Evolutionary conservation across 30 jellyfish, hydroid and myxozoan species (phyloP).

Genomic region (Aurelia sp.): DNA sequence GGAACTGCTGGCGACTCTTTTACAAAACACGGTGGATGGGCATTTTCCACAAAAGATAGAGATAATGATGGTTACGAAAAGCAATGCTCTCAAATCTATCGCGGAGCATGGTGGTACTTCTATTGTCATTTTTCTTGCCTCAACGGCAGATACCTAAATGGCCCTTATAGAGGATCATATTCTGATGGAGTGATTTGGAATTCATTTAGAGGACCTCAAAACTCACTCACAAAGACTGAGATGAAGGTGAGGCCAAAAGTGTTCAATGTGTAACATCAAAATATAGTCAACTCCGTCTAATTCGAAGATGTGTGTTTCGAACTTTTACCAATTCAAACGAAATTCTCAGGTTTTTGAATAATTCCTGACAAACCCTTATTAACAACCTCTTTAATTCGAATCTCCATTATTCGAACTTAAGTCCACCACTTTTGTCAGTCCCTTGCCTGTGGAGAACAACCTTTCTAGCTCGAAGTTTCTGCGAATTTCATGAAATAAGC

Average conservation of each 20-base stretch:
- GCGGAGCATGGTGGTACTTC: conserved; percentile 25
- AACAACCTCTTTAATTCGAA: too few relatives aligned
- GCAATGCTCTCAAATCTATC: neutral
- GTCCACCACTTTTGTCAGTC: too few relatives aligned
- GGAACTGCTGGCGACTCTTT: conserved; percentile 20
- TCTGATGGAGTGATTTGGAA: neutral
- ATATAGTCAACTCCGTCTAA: too few relatives aligned
- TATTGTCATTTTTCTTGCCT: neutral
- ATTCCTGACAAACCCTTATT: too few relatives aligned
- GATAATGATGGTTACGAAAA: neutral
- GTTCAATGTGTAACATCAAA: too few relatives aligned
- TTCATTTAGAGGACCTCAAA: neutral
- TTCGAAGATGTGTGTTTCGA: too few relatives aligned
- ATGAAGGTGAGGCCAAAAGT: neutral
- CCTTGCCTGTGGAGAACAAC: too few relatives aligned
- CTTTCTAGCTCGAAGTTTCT: too few relatives aligned
- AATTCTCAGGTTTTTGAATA: too few relatives aligned
- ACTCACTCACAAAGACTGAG: neutral
- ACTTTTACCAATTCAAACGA: too few relatives aligned
- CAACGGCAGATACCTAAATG: conserved; percentile 4
- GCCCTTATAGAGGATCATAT: neutral
- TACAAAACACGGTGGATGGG: neutral
- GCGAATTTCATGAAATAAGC: too few relatives aligned
- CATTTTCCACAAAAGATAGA: neutral
- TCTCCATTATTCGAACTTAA: too few relatives aligned